Evolutionary conservation across 1,140 invertebrate species (phyloP), one percentile per base, ranked within the genome.

Genomic region (Brachionus rubens): DNA sequence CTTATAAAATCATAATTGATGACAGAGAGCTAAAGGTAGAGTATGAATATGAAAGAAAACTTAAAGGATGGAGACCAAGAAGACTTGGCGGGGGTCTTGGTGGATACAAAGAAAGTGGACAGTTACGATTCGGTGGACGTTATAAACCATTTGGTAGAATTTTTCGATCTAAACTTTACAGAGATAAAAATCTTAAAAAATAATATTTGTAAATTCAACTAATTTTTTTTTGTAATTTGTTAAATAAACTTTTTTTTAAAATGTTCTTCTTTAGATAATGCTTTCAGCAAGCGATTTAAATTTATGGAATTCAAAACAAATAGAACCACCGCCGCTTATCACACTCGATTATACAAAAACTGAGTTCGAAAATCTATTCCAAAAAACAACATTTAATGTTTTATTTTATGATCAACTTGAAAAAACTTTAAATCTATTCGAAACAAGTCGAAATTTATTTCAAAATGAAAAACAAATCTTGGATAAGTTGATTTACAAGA

Each of bases 81-180:
- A 85, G 92, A 81, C 83, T 94, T 7, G 92, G 92, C 28, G 92
- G 92, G 50, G 92, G 92, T 16, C 91, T 93, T 81, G 91, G 91
- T 10, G 92, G 92, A 0, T 89, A 88, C 78, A 94, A 92, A 79
- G 91, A 93, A 82, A 92, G 92, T 2, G 92, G 92, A 0, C 92
- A 95, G 80, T 83, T 94, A 16, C 85, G 92, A 77, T 95, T 94
- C 87, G 92, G 92, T 6, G 90, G 92, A 26, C 87, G 87, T 79
- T 88, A 90, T 59, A 85, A 91, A 80, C 91, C 90, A 0, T 93
- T 86, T 78, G 47, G 46, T 76, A 77, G 24, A 79, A 77, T 72
- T 43, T 65, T 65, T 16, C 41, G 26, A 43, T 43, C 59, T 24
- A 65, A 43, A 41, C 26, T 59, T 19, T n/a, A 59, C 19, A 26